phyloP scores from a whole-genome alignment of 2,888 invertebrate species.

The Hydriomena furcata region DNA sequence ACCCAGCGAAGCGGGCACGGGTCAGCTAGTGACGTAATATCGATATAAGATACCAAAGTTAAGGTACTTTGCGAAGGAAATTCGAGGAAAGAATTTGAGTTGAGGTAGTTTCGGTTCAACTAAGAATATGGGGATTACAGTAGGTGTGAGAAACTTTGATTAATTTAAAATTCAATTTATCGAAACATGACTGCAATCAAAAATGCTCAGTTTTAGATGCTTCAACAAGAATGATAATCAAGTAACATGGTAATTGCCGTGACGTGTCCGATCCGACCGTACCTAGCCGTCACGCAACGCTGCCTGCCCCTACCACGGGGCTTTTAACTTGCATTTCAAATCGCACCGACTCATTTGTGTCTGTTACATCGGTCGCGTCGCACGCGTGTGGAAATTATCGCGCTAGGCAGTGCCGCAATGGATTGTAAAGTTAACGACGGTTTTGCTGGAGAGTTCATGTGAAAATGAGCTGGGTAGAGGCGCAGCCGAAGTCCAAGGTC shows the following conservation, averaged over 20 bases:
- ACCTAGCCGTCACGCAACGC: slow-evolving; percentile 70
- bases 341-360: slow-evolving; percentile 44
- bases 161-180: slow-evolving; percentile 30
- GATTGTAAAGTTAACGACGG: slow-evolving; percentile 44
- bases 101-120: no score
- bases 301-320: slow-evolving; percentile 67
- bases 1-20: no score
- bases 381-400: slow-evolving; percentile 44
- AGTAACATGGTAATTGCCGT: slow-evolving; percentile 67
- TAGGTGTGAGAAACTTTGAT: slow-evolving; percentile 18
- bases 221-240: slow-evolving; percentile 59
- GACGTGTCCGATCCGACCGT: slow-evolving; percentile 57
- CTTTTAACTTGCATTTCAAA: slow-evolving; percentile 50
- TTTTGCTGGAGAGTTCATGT: slow-evolving; percentile 40
- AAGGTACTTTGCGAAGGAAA: no score
- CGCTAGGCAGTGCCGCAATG: slow-evolving; percentile 58
- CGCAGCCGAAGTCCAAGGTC: slow-evolving; percentile 71
- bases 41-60: no score
- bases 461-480: slow-evolving; percentile 54
- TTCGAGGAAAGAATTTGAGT: no score
- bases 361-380: slow-evolving; percentile 46
- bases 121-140: no score
- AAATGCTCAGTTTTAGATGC: slow-evolving; percentile 50
- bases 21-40: no score
- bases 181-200: slow-evolving; percentile 36